Percentiles rank a stretch among this genome's conserved stretches.
Evolutionary conservation across 1,140 invertebrate species (phyloP).

Genomic region (Metopolophium dirhodum): DNA sequence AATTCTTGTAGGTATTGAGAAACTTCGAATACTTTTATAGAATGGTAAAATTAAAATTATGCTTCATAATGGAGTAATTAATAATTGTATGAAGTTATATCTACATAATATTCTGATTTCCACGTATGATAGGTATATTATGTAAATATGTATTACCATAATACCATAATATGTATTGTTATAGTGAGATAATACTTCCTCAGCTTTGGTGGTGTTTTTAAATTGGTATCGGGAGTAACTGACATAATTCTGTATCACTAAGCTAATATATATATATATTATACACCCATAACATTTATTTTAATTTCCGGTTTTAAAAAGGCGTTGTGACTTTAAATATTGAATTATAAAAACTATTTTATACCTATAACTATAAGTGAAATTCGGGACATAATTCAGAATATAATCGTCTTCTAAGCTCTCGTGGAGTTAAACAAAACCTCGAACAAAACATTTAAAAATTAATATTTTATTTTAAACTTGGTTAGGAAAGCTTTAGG

Average conservation of each 20-base stretch:
- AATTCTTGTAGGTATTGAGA: not conserved
- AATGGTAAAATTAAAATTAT: not conserved
- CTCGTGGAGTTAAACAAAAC: not conserved
- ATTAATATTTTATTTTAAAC: not conserved
- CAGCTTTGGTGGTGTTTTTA: not conserved
- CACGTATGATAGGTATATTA: not conserved
- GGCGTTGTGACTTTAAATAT: not conserved
- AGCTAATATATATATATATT: not conserved
- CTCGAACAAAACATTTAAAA: not conserved
- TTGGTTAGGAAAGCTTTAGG: not conserved
- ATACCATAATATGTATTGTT: not conserved
- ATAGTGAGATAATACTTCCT: not conserved
- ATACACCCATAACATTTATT: not conserved
- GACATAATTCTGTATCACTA: slow-evolving; percentile 7
- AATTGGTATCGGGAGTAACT: not conserved
- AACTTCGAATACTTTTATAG: not conserved
- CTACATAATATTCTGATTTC: not conserved
- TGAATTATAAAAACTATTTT: slow-evolving; percentile 7
- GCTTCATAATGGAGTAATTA: too few species aligned
- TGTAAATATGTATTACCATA: not conserved
- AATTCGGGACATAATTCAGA: too few species aligned
- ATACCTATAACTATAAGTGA: not conserved
- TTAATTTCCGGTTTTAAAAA: slow-evolving; percentile 11
- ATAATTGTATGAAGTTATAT: too few species aligned
- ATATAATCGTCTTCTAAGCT: not conserved